Conservation (phyloP, 2,888 invertebrate species). For the Achlya flavicornis region DNA sequence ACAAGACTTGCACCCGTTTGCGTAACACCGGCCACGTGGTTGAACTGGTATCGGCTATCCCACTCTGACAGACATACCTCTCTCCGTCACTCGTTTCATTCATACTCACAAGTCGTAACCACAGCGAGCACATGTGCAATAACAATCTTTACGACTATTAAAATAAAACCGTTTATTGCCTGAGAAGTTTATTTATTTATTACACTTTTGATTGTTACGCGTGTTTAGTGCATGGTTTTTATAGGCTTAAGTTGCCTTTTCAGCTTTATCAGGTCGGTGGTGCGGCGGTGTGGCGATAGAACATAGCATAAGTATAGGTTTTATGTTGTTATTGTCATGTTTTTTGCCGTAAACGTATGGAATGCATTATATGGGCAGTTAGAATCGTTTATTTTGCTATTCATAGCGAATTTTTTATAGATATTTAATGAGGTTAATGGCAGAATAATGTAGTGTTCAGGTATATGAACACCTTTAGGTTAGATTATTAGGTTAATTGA, state of each 20-base stretch:
- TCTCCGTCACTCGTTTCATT: conserved; percentile 75
- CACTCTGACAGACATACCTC: conserved; percentile 52
- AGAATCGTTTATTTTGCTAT: conserved; percentile 69
- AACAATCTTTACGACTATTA: conserved; percentile 77
- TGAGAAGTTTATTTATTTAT: conserved; percentile 79
- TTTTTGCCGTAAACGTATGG: conserved; percentile 80
- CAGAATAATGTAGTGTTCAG: conserved; percentile 31
- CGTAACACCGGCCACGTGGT: conserved; percentile 77
- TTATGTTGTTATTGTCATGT: conserved; percentile 82
- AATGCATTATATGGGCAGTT: conserved; percentile 76
- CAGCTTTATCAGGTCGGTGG: conserved; percentile 83
- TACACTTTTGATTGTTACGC: conserved; percentile 71
- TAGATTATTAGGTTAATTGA: not conserved
- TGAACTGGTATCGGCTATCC: conserved; percentile 65
- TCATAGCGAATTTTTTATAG: conserved; percentile 64
- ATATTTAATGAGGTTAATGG: conserved; percentile 58
- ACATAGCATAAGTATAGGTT: conserved; percentile 83
- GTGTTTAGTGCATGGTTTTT: conserved; percentile 84
- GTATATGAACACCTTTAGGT: not conserved
- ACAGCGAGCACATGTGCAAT: conserved; percentile 70
- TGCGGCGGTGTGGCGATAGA: conserved; percentile 81
- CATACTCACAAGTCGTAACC: conserved; percentile 75
- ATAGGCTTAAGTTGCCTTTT: conserved; percentile 83
- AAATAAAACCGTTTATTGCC: conserved; percentile 81
- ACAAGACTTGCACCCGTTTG: conserved; percentile 68